Conservation (phyloP, 2,888 invertebrate species). For the Oscheius sp. region DNA sequence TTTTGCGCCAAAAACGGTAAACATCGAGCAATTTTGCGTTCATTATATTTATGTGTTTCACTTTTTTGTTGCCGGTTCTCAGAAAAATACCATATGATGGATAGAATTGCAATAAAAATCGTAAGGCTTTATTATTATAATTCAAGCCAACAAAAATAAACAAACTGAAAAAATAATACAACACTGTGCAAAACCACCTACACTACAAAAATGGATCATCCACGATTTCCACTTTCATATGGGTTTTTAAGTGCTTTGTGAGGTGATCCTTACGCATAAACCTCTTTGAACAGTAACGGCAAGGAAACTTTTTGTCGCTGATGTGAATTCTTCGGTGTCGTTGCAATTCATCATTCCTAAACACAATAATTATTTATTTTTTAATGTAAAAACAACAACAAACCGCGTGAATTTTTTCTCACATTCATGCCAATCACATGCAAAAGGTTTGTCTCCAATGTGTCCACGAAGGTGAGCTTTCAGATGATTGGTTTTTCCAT, state of each 20-base stretch:
- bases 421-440: slow-evolving; percentile 67
- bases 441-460: slow-evolving; percentile 68
- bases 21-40: no score
- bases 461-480: slow-evolving; percentile 53
- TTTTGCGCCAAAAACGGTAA: no score
- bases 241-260: slow-evolving; percentile 67
- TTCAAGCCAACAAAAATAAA: no score
- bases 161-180: no score
- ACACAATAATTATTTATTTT: no score
- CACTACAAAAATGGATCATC: slow-evolving; percentile 16
- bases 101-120: no score
- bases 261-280: slow-evolving; percentile 69
- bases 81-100: no score
- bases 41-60: no score
- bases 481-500: slow-evolving; percentile 54
- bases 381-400: no score
- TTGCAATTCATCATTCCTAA: slow-evolving; percentile 67
- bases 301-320: slow-evolving; percentile 68
- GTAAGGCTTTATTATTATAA: no score
- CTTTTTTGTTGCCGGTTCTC: no score
- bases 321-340: slow-evolving; percentile 68
- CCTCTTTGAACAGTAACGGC: slow-evolving; percentile 62
- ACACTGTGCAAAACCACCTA: no score
- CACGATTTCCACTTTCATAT: slow-evolving; percentile 36
- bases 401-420: slow-evolving; percentile 67